Conservation (phyloP, 2,797 vertebrate genomes). For the Pseudochromis fuscus region DNA sequence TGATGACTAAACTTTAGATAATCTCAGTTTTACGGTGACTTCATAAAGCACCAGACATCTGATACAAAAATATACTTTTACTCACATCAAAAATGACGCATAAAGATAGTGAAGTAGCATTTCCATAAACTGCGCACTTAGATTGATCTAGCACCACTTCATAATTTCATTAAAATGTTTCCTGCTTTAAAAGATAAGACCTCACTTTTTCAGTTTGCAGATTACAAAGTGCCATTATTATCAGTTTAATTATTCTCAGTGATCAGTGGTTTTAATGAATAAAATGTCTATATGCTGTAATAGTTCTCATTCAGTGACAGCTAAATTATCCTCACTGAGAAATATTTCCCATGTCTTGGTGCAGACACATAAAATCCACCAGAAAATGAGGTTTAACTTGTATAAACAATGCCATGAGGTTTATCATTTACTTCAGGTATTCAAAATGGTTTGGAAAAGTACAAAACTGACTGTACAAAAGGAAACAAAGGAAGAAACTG, state of each 20-base stretch:
- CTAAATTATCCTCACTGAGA: conserved; percentile 55
- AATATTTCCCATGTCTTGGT: conserved; percentile 38
- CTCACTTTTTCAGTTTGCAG: conserved; percentile 78
- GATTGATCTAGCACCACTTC: conserved; percentile 71
- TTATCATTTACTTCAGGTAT: conserved; percentile 31
- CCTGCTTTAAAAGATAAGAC: conserved; percentile 80
- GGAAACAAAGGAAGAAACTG: conserved; percentile 13
- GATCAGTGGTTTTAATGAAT: conserved; percentile 82
- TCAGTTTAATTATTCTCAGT: conserved; percentile 83
- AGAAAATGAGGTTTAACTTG: conserved; percentile 50
- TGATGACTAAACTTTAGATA: conserved; percentile 42
- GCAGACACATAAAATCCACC: conserved; percentile 36
- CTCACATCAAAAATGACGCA: conserved; percentile 55
- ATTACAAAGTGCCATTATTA: conserved; percentile 82
- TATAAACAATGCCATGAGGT: conserved; percentile 28
- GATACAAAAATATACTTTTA: conserved; percentile 37
- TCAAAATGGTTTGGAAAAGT: conserved; percentile 32
- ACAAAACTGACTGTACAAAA: conserved; percentile 34
- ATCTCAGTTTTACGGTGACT: conserved; percentile 31
- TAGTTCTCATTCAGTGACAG: conserved; percentile 70
- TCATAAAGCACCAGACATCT: conserved; percentile 33
- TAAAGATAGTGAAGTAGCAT: conserved; percentile 54
- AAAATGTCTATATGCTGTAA: conserved; percentile 74
- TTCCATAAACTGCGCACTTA: conserved; percentile 62
- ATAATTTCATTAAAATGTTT: conserved; percentile 83